Base-by-base conservation (phyloP, 2,113 vertebrate species). In the Dendropsophus ebraccatus region DNA sequence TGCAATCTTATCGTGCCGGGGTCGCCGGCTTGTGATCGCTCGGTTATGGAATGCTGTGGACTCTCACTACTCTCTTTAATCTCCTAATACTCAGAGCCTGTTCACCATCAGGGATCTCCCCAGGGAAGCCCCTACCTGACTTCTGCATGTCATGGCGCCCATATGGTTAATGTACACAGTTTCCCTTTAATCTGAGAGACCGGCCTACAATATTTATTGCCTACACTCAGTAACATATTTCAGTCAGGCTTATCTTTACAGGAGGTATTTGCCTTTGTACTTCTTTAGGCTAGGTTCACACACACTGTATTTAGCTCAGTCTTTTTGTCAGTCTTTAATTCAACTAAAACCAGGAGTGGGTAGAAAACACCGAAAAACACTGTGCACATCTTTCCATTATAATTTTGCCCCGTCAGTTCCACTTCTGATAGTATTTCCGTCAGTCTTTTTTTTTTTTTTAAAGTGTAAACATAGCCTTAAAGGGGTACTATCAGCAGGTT, bases 61-160 rank as follows among this genome's bases (percentile, higher is more conserved):
- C 30, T 5, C 10, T 69, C 65, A 32, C 6, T 37, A 12, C 65
- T 69, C 32, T 35, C 65, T 69, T 35, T 69, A 69, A 69, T 69
- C 65, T 69, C 28, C 9, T 67, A 67, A 67, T 67, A 69, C 65
- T 37, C 30, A 19, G 65, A 69, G 30, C 65, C 65, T 69, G 65
- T 69, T 69, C 65, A 35, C 65, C 65, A 69, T 69, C 30, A 69
- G 65, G 17, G 65, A 19, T 69, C 65, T 69, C 65, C 65, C 65
- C 65, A 37, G 65, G 65, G 65, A 37, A 69, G 65, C 4, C 6
- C 65, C 13, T 67, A 32, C 28, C 19, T 69, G 65, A 69, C 30
- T 69, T 35, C 65, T 69, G 65, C 35, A 69, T 69, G 32, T 10
- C 65, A 69, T 3, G 2, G 30, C 8, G 16, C 65, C 65, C 32